Conservation (phyloP, 1,140 invertebrate genomes). For the Pachyrhynchus sulphureomaculatus region DNA sequence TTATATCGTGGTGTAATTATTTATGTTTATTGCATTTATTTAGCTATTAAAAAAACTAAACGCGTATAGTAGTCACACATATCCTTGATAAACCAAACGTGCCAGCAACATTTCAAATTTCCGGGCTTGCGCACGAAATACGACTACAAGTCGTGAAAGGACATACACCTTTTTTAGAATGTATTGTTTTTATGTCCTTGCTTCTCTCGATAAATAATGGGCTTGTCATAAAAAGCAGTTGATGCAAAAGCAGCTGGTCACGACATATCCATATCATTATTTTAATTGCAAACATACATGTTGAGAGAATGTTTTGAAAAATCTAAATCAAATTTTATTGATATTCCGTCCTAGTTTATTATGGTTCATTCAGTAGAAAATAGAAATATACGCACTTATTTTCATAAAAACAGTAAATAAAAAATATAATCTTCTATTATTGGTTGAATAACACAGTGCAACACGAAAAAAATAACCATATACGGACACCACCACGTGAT, state of each 20-base stretch:
- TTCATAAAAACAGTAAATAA: too few relatives aligned
- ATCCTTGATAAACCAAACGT: slow-evolving; percentile 42
- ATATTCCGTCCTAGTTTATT: slow-evolving; percentile 1
- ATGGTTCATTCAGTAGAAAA: too few relatives aligned
- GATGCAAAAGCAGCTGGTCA: slow-evolving; percentile 17
- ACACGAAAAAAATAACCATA: too few relatives aligned
- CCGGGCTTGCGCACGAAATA: slow-evolving; percentile 37
- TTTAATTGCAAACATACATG: slow-evolving; percentile 17
- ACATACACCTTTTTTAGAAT: slow-evolving; percentile 43
- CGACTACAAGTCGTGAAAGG: slow-evolving; percentile 38
- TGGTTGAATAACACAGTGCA: too few relatives aligned
- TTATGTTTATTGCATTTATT: too few relatives aligned
- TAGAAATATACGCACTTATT: too few relatives aligned
- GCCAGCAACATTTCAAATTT: slow-evolving; percentile 35
- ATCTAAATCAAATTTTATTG: slow-evolving; percentile 22
- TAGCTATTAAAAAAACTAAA: slow-evolving; percentile 13
- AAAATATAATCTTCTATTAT: too few relatives aligned
- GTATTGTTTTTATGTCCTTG: slow-evolving; percentile 44
- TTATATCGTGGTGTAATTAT: neutral
- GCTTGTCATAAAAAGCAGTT: slow-evolving; percentile 24
- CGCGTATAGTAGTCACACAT: slow-evolving; percentile 35
- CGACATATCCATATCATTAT: slow-evolving; percentile 19
- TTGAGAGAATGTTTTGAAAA: neutral
- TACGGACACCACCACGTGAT: too few relatives aligned
- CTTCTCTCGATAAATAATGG: slow-evolving; percentile 34